Evolutionary conservation across 2,797 vertebrate genomes (phyloP).

Genomic region (Falco berigora): DNA sequence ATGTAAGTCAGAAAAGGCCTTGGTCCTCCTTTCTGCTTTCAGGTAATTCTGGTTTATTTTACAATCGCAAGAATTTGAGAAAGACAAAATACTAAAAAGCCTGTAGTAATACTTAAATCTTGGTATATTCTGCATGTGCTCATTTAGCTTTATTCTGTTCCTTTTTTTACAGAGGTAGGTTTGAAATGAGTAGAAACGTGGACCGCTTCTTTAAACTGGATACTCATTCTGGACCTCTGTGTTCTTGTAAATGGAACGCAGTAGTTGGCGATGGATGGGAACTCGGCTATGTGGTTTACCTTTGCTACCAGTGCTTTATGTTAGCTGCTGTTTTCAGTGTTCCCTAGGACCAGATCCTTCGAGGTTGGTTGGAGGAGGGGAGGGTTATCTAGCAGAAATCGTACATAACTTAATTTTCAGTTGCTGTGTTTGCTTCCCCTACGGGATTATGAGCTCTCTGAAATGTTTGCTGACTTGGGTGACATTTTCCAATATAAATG

Average conservation of each 20-base stretch:
- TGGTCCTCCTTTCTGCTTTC: neutral
- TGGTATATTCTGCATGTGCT: neutral
- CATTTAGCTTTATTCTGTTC: neutral
- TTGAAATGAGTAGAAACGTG: neutral
- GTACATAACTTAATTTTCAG: neutral
- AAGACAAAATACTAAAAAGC: neutral
- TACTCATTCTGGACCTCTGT: neutral
- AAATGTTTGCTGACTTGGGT: constrained; percentile 24
- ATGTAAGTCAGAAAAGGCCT: neutral
- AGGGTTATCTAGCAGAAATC: neutral
- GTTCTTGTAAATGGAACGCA: neutral
- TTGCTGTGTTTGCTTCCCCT: neutral
- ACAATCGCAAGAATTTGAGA: neutral
- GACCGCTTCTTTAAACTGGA: neutral
- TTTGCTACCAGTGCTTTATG: neutral
- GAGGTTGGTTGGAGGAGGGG: neutral
- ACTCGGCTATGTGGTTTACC: neutral
- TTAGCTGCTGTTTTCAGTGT: neutral
- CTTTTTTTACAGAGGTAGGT: neutral
- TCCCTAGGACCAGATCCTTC: neutral
- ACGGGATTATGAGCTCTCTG: neutral
- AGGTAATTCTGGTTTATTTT: neutral
- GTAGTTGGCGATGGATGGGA: neutral
- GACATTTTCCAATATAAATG: neutral
- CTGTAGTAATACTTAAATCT: neutral